Evolutionary conservation across 2,888 invertebrate species (phyloP).

Genomic region (Cremastinae sp.): DNA sequence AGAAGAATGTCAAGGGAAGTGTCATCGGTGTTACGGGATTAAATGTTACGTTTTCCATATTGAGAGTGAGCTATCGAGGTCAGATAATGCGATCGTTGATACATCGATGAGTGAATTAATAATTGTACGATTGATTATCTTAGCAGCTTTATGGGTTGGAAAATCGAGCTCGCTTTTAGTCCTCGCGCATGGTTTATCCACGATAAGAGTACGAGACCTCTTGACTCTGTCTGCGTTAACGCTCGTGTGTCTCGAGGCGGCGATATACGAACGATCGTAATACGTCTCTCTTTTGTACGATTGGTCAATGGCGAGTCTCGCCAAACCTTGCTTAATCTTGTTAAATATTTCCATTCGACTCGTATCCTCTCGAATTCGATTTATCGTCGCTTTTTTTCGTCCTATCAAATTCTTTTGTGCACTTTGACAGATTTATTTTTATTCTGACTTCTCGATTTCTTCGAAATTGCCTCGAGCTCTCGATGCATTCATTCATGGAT

Average conservation of each 20-base stretch:
- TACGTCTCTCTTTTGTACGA: constrained; percentile 4
- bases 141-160: not conserved
- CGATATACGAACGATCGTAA: not conserved
- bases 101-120: too few relatives aligned
- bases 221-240: constrained; percentile 1
- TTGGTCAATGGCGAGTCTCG: constrained; percentile 1
- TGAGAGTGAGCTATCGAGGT: too few relatives aligned
- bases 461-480: too few relatives aligned
- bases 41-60: too few relatives aligned
- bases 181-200: not conserved
- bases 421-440: not conserved
- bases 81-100: too few relatives aligned
- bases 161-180: not conserved
- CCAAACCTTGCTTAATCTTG: constrained; percentile 20
- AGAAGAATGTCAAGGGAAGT: too few relatives aligned
- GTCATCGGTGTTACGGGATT: too few relatives aligned
- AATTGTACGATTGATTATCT: not conserved
- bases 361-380: constrained; percentile 15
- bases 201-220: constrained; percentile 1
- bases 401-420: not conserved
- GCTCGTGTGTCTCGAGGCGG: not conserved
- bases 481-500: too few relatives aligned
- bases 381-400: constrained; percentile 15
- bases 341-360: constrained; percentile 39
- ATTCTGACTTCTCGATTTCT: not conserved